A percentile compares a stretch with the other conserved stretches of the same genome.
Conservation (phyloP, 2,113 vertebrate genomes). For the Uria lomvia region DNA sequence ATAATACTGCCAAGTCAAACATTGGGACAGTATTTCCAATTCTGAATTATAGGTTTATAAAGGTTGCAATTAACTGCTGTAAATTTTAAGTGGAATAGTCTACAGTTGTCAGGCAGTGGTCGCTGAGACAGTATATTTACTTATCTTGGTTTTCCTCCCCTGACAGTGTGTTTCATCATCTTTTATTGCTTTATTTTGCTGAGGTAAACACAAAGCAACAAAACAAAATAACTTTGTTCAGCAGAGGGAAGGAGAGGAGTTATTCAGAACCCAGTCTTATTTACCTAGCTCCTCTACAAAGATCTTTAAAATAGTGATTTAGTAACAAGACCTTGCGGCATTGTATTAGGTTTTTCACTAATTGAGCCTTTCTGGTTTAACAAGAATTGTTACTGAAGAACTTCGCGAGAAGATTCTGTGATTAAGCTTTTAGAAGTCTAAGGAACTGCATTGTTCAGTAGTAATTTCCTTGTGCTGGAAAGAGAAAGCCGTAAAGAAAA, state of each 20-base stretch:
- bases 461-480: neutral
- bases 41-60: neutral
- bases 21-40: neutral
- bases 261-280: neutral
- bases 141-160: neutral
- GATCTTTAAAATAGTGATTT: neutral
- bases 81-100: neutral
- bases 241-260: neutral
- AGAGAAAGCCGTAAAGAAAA: neutral
- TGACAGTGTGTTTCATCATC: neutral
- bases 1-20: neutral
- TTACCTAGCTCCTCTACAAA: slow-evolving; percentile 5
- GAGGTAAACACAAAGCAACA: neutral
- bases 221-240: neutral
- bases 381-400: neutral
- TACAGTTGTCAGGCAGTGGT: neutral
- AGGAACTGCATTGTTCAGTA: neutral
- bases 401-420: neutral
- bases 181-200: slow-evolving; percentile 26
- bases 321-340: neutral
- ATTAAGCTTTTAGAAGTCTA: neutral
- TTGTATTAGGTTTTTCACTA: neutral
- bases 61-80: neutral
- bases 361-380: neutral
- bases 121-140: neutral